These are phyloP conservation scores for Cyanoramphus novaezelandiae DNA, from an alignment of 2,113 vertebrate genomes.

Conservation along the genomic window DNA sequence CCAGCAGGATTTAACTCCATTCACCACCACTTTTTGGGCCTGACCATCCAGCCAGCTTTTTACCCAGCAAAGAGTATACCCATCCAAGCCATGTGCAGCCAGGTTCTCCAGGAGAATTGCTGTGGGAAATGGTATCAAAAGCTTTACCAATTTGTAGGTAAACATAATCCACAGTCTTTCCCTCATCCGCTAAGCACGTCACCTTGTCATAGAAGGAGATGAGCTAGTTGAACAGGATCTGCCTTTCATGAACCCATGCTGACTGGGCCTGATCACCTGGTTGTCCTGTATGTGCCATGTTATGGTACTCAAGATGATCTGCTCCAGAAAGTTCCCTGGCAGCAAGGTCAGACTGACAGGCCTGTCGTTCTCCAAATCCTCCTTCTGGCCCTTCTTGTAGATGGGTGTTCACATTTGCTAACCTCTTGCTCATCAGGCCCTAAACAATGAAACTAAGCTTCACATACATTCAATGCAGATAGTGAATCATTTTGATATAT, in stretches of 20 bases:
- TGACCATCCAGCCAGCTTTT: accelerated
- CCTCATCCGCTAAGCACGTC: background rate
- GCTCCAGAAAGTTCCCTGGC: background rate
- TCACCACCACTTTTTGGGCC: background rate
- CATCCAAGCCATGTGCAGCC: background rate
- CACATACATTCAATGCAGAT: background rate
- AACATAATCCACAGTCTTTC: background rate
- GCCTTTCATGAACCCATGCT: background rate
- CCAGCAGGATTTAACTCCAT: background rate
- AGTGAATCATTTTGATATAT: background rate
- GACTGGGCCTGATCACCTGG: background rate
- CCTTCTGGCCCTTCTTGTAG: background rate
- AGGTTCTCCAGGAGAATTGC: background rate
- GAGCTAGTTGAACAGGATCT: background rate
- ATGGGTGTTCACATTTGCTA: background rate
- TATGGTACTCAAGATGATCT: background rate
- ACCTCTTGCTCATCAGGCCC: background rate
- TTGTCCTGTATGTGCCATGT: accelerated
- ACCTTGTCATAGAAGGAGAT: background rate
- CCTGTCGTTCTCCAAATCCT: background rate
- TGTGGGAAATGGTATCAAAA: background rate
- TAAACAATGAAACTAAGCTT: background rate
- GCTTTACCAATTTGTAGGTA: background rate
- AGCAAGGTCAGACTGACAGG: background rate
- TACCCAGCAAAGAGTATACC: accelerated